Conservation (phyloP, 2,113 vertebrate species). For the Semicossyphus pulcher region DNA sequence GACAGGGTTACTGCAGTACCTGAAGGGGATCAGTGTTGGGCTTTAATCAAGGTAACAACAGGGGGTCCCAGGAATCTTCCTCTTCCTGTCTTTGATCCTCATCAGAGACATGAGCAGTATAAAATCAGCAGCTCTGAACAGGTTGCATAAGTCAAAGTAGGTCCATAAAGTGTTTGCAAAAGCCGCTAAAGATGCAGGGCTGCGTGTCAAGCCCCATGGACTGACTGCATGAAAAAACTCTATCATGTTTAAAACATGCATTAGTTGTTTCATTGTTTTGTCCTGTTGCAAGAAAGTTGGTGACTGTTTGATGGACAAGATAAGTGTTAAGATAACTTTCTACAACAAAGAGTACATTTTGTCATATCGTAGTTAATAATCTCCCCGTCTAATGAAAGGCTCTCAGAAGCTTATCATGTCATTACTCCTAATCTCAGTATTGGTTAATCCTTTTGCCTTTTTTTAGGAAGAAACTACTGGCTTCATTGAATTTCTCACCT, state of each 20-base stretch:
- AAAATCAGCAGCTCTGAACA: conserved; percentile 34
- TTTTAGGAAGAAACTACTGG: background rate
- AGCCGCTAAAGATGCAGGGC: background rate
- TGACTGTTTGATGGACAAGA: background rate
- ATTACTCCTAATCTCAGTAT: too few species aligned
- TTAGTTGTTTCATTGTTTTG: too few species aligned
- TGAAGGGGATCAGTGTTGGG: conserved; percentile 47
- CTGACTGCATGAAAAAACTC: background rate
- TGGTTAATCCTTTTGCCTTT: background rate
- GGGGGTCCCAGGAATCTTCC: conserved; percentile 26
- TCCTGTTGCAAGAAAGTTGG: background rate
- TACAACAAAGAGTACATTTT: too few species aligned
- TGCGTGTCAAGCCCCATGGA: background rate
- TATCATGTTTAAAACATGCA: background rate
- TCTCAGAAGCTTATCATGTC: too few species aligned
- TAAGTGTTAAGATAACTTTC: background rate
- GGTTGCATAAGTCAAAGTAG: conserved; percentile 1
- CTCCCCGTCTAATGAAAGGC: too few species aligned
- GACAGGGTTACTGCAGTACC: conserved; percentile 14
- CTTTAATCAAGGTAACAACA: conserved; percentile 66
- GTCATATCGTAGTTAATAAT: too few species aligned
- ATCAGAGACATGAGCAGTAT: conserved; percentile 46
- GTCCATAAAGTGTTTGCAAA: background rate
- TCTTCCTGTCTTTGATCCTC: conserved; percentile 45
- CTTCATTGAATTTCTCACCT: conserved; percentile 13